Percentiles rank a stretch among this genome's conserved stretches.
phyloP scores from a whole-genome alignment of 2,888 invertebrate species.

The Ichneumoninae sp. region DNA sequence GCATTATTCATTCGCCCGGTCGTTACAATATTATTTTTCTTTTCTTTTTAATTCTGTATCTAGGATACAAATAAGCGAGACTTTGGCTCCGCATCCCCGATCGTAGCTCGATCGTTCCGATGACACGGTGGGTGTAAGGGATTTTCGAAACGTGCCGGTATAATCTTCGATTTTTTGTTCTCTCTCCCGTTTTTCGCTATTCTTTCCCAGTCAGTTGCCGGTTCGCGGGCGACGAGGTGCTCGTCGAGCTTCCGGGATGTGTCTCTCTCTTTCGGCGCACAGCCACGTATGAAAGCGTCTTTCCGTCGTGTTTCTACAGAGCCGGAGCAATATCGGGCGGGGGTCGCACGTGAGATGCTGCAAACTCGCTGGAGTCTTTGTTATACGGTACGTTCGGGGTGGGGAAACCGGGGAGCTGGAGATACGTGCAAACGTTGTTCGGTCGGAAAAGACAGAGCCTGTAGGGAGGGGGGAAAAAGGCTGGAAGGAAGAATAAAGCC shows the following conservation, averaged over 20 bases:
- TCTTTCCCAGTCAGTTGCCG: not conserved
- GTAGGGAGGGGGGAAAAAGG: slow-evolving; percentile 17
- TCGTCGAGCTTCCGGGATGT: slow-evolving; percentile 46
- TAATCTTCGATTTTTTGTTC: slow-evolving; percentile 31
- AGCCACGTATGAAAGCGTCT: slow-evolving; percentile 58
- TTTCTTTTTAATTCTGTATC: not conserved
- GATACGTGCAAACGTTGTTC: slow-evolving; percentile 66
- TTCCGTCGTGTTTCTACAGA: slow-evolving; percentile 36
- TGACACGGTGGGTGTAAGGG: not conserved
- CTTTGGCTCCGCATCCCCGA: not conserved
- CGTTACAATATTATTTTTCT: no score
- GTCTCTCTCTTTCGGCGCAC: slow-evolving; percentile 12
- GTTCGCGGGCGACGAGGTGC: slow-evolving; percentile 32
- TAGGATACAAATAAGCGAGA: not conserved
- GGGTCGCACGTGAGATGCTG: slow-evolving; percentile 68
- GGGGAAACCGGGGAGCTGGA: slow-evolving; percentile 53
- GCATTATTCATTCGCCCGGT: no score
- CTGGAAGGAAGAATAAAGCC: slow-evolving; percentile 17
- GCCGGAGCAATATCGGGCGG: slow-evolving; percentile 65
- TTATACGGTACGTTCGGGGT: slow-evolving; percentile 62
- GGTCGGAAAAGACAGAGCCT: slow-evolving; percentile 42
- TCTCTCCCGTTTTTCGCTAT: not conserved
- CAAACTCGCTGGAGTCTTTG: slow-evolving; percentile 65
- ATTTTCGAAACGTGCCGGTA: slow-evolving; percentile 44
- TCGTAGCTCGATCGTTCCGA: not conserved